Evolutionary conservation across 2,888 invertebrate genomes (phyloP), one percentile per base, ranked within the genome.

Genomic region (Gortyna flavago): DNA sequence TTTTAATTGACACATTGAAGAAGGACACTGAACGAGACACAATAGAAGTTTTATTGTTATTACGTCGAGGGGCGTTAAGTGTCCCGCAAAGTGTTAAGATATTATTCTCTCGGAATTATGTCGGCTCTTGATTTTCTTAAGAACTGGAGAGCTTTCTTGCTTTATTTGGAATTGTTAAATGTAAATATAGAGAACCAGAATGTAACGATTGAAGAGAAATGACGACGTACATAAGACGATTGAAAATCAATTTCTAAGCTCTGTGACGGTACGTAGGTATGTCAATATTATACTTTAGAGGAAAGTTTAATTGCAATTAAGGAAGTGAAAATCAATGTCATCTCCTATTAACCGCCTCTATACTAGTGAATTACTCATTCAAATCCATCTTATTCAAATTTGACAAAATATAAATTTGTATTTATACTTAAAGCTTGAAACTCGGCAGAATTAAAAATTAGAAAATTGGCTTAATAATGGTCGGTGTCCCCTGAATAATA

Each of bases 391-490:
- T 66, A 68, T 72, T 80, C 44, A 38, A 65, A 77, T 65, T 69
- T n/a, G 72, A 77, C 41, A 75, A 72, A 82, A 79, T 78, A 79
- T 82, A 66, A 76, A 82, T 75, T 84, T 71, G 61, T 75, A 79
- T 77, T 77, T 80, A 79, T 81, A 83, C 75, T 73, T 66, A 51
- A 70, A 79, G 66, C 76, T 74, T 83, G 80, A 79, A 83, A 85
- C 83, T 85, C 71, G 76, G 54, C 71, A 71, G 75, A 88, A 83
- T 88, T 86, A 85, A n/a, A n/a, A n/a, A 91, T 88, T 86, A 85
- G 72, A 83, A 86, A 88, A 89, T 89, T 89, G 80, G 84, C 84
- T 85, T 82, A 80, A 88, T 87, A 89, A 87, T 87, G 75, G 81
- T 81, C 75, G 85, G 77, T 85, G 57, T 86, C 81, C 81, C 66